A percentile compares a stretch with the other conserved stretches of the same genome.
phyloP scores from a whole-genome alignment of 2,113 vertebrate species.

The Phyllopteryx taeniolatus region DNA sequence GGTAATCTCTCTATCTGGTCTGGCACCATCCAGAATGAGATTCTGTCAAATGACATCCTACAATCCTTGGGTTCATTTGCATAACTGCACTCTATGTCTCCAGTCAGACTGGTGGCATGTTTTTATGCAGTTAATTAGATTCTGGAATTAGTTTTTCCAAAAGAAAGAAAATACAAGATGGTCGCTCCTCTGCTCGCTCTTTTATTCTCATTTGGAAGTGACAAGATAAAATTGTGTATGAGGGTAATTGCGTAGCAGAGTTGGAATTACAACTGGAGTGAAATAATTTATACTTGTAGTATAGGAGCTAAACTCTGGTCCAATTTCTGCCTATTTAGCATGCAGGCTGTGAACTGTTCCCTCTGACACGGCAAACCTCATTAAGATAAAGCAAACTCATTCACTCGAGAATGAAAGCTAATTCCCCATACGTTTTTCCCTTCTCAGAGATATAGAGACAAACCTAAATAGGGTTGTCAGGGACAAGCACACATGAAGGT shows the following conservation, averaged over 20 bases:
- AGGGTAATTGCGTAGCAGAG: conserved; percentile 56
- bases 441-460: conserved; percentile 52
- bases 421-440: conserved; percentile 52
- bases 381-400: conserved; percentile 70
- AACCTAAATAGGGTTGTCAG: conserved; percentile 49
- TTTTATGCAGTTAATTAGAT: conserved; percentile 66
- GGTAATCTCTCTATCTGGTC: conserved; percentile 57
- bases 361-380: conserved; percentile 65
- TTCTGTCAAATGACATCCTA: conserved; percentile 57
- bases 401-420: conserved; percentile 61
- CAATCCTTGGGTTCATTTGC: conserved; percentile 47
- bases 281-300: conserved; percentile 54
- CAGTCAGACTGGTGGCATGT: conserved; percentile 47
- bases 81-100: conserved; percentile 55
- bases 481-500: conserved; percentile 41
- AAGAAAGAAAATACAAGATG: conserved; percentile 17
- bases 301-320: conserved; percentile 49
- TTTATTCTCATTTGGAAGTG: conserved; percentile 58
- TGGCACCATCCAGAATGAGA: conserved; percentile 51
- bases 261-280: conserved; percentile 39
- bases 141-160: conserved; percentile 53
- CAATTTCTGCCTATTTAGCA: conserved; percentile 63
- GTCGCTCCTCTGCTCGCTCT: conserved; percentile 27
- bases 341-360: conserved; percentile 51
- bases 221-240: conserved; percentile 59